These are phyloP conservation scores for Habroteleia sp. DNA, from an alignment of 2,888 invertebrate genomes.

Conservation along the genomic window DNA sequence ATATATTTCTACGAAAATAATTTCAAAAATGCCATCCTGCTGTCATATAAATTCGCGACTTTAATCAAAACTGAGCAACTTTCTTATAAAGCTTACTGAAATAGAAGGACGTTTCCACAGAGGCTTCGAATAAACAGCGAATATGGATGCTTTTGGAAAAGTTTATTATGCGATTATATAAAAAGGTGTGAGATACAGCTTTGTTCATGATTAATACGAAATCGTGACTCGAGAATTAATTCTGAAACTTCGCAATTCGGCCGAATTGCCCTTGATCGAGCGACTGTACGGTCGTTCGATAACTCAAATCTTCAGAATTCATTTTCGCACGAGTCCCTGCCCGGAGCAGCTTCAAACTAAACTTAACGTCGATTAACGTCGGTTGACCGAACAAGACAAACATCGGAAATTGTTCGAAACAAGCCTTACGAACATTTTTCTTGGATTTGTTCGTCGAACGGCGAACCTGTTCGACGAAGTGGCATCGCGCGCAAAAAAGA, in stretches of 20 bases:
- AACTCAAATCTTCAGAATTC: slow-evolving; percentile 31
- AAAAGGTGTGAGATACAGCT: slow-evolving; percentile 51
- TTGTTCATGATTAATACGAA: slow-evolving; percentile 24
- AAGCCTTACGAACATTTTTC: slow-evolving; percentile 54
- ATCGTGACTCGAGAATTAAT: slow-evolving; percentile 12
- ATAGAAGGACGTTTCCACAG: slow-evolving; percentile 4
- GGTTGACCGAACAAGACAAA: slow-evolving; percentile 27
- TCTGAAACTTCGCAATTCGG: slow-evolving; percentile 23
- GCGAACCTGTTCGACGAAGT: slow-evolving; percentile 22
- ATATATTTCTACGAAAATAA: too few relatives aligned
- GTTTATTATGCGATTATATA: slow-evolving; percentile 55
- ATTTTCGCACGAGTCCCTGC: slow-evolving; percentile 43
- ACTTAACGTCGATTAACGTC: slow-evolving; percentile 7
- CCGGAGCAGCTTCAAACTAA: slow-evolving; percentile 49
- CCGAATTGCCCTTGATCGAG: too few relatives aligned
- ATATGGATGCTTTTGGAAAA: slow-evolving; percentile 32
- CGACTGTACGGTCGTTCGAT: too few relatives aligned
- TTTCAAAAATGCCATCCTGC: too few relatives aligned
- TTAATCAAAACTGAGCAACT: too few relatives aligned
- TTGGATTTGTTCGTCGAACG: slow-evolving; percentile 38
- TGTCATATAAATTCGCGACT: too few relatives aligned
- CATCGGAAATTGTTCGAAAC: slow-evolving; percentile 41
- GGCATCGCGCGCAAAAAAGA: slow-evolving; percentile 42
- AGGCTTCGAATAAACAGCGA: slow-evolving; percentile 37
- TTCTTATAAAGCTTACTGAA: too few relatives aligned